Conservation (phyloP, 2,797 vertebrate species). For the Rhabdophis nuchalis region DNA sequence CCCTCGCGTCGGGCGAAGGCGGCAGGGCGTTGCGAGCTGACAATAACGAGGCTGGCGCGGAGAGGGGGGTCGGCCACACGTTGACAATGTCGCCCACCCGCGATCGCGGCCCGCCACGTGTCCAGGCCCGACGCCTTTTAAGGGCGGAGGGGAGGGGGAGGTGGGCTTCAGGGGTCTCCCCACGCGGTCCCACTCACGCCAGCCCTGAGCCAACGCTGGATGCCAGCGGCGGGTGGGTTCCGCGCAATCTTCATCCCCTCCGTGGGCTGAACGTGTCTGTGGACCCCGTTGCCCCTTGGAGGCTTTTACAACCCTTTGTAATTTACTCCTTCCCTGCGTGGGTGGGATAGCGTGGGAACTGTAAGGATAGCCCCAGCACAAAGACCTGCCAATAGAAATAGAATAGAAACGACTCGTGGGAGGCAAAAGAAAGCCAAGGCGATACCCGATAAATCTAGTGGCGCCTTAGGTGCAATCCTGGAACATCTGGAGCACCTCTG, state of each 20-base stretch:
- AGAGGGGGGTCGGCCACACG: accelerated
- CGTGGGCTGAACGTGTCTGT: not conserved
- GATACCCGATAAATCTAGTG: not conserved
- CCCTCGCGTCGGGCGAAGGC: too few relatives aligned
- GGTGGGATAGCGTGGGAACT: not conserved
- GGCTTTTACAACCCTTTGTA: not conserved
- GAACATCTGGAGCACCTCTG: too few relatives aligned
- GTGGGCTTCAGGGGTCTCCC: not conserved
- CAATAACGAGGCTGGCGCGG: too few relatives aligned
- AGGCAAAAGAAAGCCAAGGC: not conserved
- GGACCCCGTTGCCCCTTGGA: not conserved
- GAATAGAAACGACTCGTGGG: too few relatives aligned
- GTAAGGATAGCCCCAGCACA: not conserved
- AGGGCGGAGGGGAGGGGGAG: not conserved
- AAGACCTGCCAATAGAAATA: too few relatives aligned
- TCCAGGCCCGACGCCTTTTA: too few relatives aligned
- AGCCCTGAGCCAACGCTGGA: not conserved
- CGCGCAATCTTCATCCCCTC: too few relatives aligned
- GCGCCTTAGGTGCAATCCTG: not conserved
- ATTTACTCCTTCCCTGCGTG: not conserved
- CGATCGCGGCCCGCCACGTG: not conserved
- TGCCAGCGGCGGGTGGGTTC: not conserved
- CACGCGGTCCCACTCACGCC: not conserved
- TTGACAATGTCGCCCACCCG: not conserved
- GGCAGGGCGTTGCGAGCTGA: too few relatives aligned